A percentile compares a stretch with the other conserved stretches of the same genome.
These are phyloP conservation scores for Chloromyia formosa DNA, from an alignment of 2,888 invertebrate species.

Conservation along the genomic window DNA sequence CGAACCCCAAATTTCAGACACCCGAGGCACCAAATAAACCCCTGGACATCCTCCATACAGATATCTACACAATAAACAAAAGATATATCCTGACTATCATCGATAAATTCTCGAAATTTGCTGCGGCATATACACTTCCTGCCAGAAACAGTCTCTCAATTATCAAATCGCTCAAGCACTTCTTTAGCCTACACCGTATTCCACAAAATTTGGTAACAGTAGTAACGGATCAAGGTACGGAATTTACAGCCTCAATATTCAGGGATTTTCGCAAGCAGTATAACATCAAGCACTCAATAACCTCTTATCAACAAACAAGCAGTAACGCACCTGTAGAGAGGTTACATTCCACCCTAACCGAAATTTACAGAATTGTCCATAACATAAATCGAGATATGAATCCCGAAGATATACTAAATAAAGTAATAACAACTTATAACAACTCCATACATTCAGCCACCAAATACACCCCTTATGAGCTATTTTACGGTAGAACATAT, in stretches of 20 bases:
- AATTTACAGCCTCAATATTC: slow-evolving; percentile 48
- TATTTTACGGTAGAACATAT: slow-evolving; percentile 29
- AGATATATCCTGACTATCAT: slow-evolving; percentile 35
- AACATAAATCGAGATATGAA: slow-evolving; percentile 35
- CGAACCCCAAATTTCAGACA: slow-evolving; percentile 39
- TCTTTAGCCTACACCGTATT: slow-evolving; percentile 33
- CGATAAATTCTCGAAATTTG: slow-evolving; percentile 41
- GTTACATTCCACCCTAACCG: slow-evolving; percentile 47
- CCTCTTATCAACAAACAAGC: slow-evolving; percentile 47
- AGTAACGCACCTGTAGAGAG: slow-evolving; percentile 49
- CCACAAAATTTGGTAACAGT: slow-evolving; percentile 1
- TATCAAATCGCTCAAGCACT: slow-evolving; percentile 29
- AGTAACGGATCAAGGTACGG: slow-evolving; percentile 33
- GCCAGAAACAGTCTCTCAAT: slow-evolving; percentile 28
- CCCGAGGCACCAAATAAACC: slow-evolving; percentile 43
- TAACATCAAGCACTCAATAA: slow-evolving; percentile 44
- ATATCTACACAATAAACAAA: slow-evolving; percentile 35
- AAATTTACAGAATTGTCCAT: slow-evolving; percentile 49
- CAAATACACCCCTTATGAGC: slow-evolving; percentile 8
- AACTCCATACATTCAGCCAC: slow-evolving; percentile 12
- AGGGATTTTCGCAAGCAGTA: slow-evolving; percentile 47
- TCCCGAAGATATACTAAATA: slow-evolving; percentile 46
- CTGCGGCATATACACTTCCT: slow-evolving; percentile 34
- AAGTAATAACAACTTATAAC: slow-evolving; percentile 40
- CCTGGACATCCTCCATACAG: slow-evolving; percentile 24